Evolutionary conservation across 2,888 invertebrate genomes (phyloP), one percentile per base, ranked within the genome.

Genomic region (Chalcosyrphus nemorum): DNA sequence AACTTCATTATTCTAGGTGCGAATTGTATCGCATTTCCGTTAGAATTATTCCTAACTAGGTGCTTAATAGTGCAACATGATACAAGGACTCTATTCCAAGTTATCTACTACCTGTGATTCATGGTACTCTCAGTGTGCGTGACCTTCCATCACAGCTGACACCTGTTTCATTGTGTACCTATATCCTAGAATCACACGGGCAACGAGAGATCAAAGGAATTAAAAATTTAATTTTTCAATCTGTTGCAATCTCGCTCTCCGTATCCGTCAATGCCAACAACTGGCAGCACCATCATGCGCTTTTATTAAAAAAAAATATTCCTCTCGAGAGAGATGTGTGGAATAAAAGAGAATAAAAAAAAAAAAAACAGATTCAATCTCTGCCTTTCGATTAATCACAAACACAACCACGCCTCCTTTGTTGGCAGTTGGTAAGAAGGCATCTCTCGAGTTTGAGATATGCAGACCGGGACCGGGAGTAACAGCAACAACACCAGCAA

Each of bases 181-280:
- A 24, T 41, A 43, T 29, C 38, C 38, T 24, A 3, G 19, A 24
- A 57, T 47, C 13, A 54, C 52, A 52, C 24, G 63, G 11, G 24
- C 29, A 47, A 17, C 27, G 29, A 57, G 29, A 57, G 68, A 84
- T 84, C 80, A 84, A 80, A 52, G 38, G 68, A 75, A 84, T 84
- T 80, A 80, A 84, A 80, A 80, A 84, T 80, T 80, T 45, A 84
- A 65, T 84, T 80, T 78, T 80, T 80, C 84, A 84, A 84, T 84
- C 84, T 84, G 84, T 84, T 80, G 80, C 80, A 75, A 21, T 65
- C 59, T 45, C 56, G 38, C 43, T 63, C n/a, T 21, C 6, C 9
- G 45, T 65, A 84, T 80, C 80, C 74, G 74, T 84, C 80, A 84
- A 68, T 80, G 80, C 74, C 84, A 84, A 80, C 84, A 80, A 80